Conservation (phyloP, 2,888 invertebrate genomes). For the Clitarchus hookeri region DNA sequence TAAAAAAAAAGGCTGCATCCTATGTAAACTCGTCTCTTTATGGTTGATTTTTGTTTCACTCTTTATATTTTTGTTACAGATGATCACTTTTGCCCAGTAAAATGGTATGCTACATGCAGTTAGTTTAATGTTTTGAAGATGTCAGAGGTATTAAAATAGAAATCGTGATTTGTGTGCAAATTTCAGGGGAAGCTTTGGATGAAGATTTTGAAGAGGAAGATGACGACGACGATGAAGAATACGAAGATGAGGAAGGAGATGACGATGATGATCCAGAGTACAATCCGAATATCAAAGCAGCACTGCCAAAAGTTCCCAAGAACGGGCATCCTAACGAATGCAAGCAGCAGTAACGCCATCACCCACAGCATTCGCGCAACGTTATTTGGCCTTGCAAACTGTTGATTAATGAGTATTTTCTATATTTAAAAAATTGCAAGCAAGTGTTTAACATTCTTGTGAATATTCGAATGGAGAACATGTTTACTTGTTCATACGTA, state of each 20-base stretch:
- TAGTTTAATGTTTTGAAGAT: no score
- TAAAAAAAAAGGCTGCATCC: no score
- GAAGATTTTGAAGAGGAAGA: conserved; percentile 62
- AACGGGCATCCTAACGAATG: conserved; percentile 65
- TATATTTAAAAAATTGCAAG: neutral
- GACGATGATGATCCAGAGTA: conserved; percentile 67
- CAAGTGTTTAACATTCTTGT: neutral
- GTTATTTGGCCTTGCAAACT: conserved; percentile 26
- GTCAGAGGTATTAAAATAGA: no score
- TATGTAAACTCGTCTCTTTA: no score
- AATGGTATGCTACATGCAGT: no score
- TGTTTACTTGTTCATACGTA: neutral
- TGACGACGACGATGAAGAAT: conserved; percentile 50
- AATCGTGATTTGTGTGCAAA: no score
- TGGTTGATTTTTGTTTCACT: no score
- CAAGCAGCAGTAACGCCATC: conserved; percentile 69
- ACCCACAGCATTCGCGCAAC: conserved; percentile 30
- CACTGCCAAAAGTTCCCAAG: conserved; percentile 23
- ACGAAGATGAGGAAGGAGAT: conserved; percentile 52
- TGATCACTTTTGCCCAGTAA: no score
- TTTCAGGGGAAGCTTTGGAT: conserved; percentile 62
- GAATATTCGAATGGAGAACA: neutral
- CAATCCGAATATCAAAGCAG: conserved; percentile 48
- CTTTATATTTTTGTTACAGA: no score
- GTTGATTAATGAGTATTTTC: neutral